These are phyloP conservation scores for Zelleria hepariella DNA, from an alignment of 2,888 invertebrate species.

Conservation along the genomic window DNA sequence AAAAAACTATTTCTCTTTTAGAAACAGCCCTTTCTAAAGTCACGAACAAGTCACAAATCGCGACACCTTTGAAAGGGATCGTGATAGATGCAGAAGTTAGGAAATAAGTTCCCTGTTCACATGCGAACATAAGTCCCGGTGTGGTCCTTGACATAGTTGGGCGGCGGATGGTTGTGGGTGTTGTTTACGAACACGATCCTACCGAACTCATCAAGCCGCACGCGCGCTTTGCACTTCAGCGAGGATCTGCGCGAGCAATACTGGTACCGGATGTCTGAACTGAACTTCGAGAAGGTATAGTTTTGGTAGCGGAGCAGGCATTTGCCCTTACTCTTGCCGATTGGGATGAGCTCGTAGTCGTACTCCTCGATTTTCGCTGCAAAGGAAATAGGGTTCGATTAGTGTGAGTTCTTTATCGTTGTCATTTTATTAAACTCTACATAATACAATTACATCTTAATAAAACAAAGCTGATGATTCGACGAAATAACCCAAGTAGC, in stretches of 20 bases:
- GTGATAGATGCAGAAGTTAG: too few species aligned
- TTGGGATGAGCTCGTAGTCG: not conserved
- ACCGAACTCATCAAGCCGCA: constrained; percentile 4
- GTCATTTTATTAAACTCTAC: too few species aligned
- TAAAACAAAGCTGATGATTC: too few species aligned
- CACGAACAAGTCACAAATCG: too few species aligned
- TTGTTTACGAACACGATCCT: not conserved
- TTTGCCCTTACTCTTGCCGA: not conserved
- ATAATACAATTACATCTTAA: too few species aligned
- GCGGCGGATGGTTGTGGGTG: not conserved
- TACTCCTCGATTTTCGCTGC: not conserved
- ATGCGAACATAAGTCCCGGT: not conserved
- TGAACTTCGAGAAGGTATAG: not conserved
- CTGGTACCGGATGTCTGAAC: not conserved
- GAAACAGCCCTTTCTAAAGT: too few species aligned
- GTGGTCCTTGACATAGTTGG: not conserved
- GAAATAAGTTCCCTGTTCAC: too few species aligned
- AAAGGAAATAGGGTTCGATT: not conserved
- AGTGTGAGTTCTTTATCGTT: too few species aligned
- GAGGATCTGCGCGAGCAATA: constrained; percentile 6
- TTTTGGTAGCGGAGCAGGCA: not conserved
- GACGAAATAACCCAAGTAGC: too few species aligned
- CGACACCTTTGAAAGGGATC: too few species aligned
- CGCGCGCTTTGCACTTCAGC: constrained; percentile 3
- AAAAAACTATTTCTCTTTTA: too few species aligned